phyloP scores from a whole-genome alignment of 2,113 vertebrate species.

The Microtus pennsylvanicus region DNA sequence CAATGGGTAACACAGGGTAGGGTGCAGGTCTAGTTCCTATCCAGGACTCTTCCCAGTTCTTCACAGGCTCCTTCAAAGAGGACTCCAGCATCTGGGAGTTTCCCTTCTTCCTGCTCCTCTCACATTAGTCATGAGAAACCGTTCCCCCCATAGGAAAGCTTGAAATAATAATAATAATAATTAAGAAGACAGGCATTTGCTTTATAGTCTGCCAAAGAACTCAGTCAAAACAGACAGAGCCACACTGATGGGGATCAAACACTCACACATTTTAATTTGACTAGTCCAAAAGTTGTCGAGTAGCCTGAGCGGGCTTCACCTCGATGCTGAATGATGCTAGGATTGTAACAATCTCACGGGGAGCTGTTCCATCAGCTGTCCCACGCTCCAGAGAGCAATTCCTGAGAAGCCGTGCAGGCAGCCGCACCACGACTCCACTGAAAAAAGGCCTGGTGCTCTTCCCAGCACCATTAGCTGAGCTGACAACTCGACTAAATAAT shows the following conservation, averaged over 20 bases:
- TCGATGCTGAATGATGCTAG: background rate
- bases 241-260: background rate
- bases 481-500: constrained; percentile 19
- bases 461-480: constrained; percentile 4
- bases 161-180: background rate
- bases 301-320: background rate
- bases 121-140: background rate
- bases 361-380: background rate
- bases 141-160: constrained; percentile 22
- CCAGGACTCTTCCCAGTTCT: background rate
- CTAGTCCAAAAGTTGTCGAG: background rate
- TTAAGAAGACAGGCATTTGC: background rate
- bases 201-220: constrained; percentile 16
- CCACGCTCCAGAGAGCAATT: background rate
- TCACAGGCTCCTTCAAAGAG: background rate
- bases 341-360: background rate
- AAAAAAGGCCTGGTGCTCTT: background rate
- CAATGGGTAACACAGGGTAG: background rate
- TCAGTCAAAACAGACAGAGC: background rate
- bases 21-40: background rate
- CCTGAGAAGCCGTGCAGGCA: background rate
- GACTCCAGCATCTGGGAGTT: background rate
- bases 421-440: background rate
- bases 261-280: constrained; percentile 9
- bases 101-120: background rate